Percentiles rank a stretch among this genome's conserved stretches.
These are phyloP conservation scores for Gymnoscopelus braueri DNA, from an alignment of 2,797 vertebrate species.

Conservation along the genomic window DNA sequence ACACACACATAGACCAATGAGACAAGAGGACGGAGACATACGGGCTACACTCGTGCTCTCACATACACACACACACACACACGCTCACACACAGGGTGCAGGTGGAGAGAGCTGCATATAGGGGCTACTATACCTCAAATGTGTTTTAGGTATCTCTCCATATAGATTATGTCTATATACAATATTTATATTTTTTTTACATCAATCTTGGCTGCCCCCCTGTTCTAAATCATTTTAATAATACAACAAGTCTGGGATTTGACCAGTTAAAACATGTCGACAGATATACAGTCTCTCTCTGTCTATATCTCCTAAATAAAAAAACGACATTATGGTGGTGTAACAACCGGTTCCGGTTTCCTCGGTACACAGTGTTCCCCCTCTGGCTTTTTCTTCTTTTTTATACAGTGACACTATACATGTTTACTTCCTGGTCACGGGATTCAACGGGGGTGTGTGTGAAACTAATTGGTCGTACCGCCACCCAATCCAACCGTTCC, in stretches of 20 bases:
- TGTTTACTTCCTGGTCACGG: constrained; percentile 33
- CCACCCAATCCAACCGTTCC: constrained; percentile 4
- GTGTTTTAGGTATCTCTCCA: constrained; percentile 75
- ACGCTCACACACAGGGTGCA: constrained; percentile 60
- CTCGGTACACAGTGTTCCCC: constrained; percentile 65
- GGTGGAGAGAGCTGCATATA: constrained; percentile 77
- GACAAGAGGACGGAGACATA: background rate
- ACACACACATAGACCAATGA: constrained; percentile 14
- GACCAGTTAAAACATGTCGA: constrained; percentile 50
- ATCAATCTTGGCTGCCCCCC: constrained; percentile 65
- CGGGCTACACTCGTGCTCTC: constrained; percentile 10
- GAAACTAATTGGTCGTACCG: constrained; percentile 30
- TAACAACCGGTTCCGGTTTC: constrained; percentile 21
- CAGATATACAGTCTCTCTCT: constrained; percentile 27
- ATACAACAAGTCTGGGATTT: constrained; percentile 45
- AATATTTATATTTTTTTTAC: constrained; percentile 81
- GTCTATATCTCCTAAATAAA: background rate
- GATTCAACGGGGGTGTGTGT: constrained; percentile 32
- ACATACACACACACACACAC: constrained; percentile 29
- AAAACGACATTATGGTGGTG: constrained; percentile 20
- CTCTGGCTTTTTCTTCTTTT: constrained; percentile 49
- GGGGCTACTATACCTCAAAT: constrained; percentile 72
- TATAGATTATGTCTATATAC: constrained; percentile 84
- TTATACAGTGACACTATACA: constrained; percentile 57
- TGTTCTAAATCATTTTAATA: constrained; percentile 43